Evolutionary conservation across 1,140 invertebrate species (phyloP).

Genomic region (Aradophagus sp.): DNA sequence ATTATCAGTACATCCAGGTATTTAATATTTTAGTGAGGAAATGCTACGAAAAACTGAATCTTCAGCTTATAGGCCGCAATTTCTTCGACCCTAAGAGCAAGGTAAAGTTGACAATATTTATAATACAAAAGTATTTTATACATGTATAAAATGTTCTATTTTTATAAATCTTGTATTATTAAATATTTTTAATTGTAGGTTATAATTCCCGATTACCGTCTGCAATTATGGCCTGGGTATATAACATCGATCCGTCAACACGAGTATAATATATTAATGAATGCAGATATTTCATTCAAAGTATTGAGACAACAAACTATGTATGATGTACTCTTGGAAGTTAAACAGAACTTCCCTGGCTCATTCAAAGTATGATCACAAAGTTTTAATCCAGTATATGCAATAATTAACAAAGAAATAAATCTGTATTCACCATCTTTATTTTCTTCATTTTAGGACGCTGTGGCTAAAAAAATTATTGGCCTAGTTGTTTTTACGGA

Average conservation of each 20-base stretch:
- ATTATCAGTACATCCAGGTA: constrained; percentile 72
- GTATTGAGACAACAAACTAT: constrained; percentile 79
- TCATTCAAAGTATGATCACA: too few species aligned
- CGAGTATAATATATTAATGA: constrained; percentile 82
- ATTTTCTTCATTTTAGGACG: constrained; percentile 60
- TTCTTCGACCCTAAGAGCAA: constrained; percentile 83
- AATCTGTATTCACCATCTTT: constrained; percentile 11
- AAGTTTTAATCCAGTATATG: too few species aligned
- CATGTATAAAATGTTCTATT: not conserved
- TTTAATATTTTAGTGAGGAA: constrained; percentile 85
- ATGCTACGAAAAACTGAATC: constrained; percentile 78
- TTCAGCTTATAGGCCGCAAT: constrained; percentile 84
- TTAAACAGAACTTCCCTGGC: constrained; percentile 1
- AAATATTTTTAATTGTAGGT: constrained; percentile 57
- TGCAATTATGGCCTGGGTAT: constrained; percentile 86
- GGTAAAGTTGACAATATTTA: constrained; percentile 68
- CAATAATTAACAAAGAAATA: not conserved
- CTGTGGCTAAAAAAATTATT: constrained; percentile 63
- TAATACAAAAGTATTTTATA: constrained; percentile 4
- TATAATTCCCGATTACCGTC: constrained; percentile 69
- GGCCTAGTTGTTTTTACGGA: constrained; percentile 78
- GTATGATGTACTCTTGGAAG: constrained; percentile 76
- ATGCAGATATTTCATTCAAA: constrained; percentile 85
- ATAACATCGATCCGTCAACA: constrained; percentile 86
- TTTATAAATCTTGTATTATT: not conserved